Base-by-base conservation (phyloP, 2,888 invertebrate genomes). In the Pedicia rivosa region DNA sequence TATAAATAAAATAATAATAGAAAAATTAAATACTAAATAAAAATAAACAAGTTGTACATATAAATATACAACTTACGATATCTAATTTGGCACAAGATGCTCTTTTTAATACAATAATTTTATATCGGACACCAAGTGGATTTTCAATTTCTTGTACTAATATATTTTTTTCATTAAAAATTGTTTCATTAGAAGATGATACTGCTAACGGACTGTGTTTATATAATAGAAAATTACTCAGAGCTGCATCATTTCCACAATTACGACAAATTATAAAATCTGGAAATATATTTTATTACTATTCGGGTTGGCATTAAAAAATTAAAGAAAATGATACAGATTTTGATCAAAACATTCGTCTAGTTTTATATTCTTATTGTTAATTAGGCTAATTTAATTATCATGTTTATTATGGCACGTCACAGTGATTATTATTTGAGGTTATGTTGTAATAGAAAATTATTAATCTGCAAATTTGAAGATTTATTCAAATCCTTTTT, bases 201-300 rank as follows among this genome's bases (percentile, higher is more conserved):
- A 50, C 48, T 35, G 69, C 63, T 25, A 65, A 62, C 14, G 69
- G 65, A 47, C 71, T 71, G 38, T 56, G 46, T 49, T 66, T 63
- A 47, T 56, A 66, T 35, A 66, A 59, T 44, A 72, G 50, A 47
- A 68, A 65, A 53, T 62, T 55, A 12, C 67, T 62, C 46, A 70
- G 66, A 2, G 66, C 68, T 43, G 71, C 56, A 50, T 72, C 71
- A 44, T 64, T 63, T 13, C 72, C 72, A 51, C 72, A 72, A 50
- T 65, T 61, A 17, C 71, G 66, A 49, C 72, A 72, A 20, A 72
- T 50, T 35, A 72, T 54, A 45, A 65, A 53, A 54, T 72, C 71
- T 68, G 56, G 39, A 63, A 28, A 12, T 22, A 26, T 10, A 31
- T n/a, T n/a, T n/a, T n/a, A n/a, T n/a, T n/a, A n/a, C n/a, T n/a